Base-by-base conservation (phyloP, 1,140 invertebrate species). In the Ceratina australensis region DNA sequence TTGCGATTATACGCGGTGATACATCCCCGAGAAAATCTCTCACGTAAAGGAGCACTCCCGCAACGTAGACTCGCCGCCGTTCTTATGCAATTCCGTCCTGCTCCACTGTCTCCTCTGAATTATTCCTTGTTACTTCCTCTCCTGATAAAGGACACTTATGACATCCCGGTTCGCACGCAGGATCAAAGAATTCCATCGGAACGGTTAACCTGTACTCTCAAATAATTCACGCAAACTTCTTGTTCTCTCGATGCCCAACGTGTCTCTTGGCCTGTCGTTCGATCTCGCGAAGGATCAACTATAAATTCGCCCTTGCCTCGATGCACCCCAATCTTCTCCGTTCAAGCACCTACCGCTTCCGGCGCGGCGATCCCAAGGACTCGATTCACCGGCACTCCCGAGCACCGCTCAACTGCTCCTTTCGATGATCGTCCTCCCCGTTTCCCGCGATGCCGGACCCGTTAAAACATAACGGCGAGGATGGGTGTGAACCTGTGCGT, bases 401-500 rank as follows among this genome's bases (percentile, higher is more conserved):
- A 5, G 5, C 18, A 20, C 33, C 33, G 33, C 33, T 42, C 16
- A 26, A 28, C 15, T 22, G 16, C 5, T 13, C 24, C 10, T 8
- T 15, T 26, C 20, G 13, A 33, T 15, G 15, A 18, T 20, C 18
- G 33, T 64, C 24, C 42, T 59, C n/a, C 22, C 20, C 20, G 63
- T 49, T 71, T 66, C 59, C 69, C 80, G 81, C 80, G 80, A 79
- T 18, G 60, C 49, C 76, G 59, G 18, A 26, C 20, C n/a, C 65
- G 63, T 57, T 47, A 42, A 59, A 42, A 49, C 28, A n/a, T 63
- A 65, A 59, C 60, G 59, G 61, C 78, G 71, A 71, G 66, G 69
- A 84, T 84, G 83, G 83, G 83, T 85, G 83, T 85, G 83, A 85
- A 81, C 82, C 82, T 68, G 71, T 83, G 82, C 66, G 80, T 81